Percentiles rank a stretch among this genome's conserved stretches.
These are phyloP conservation scores for Acanthosepion lycidas DNA, from an alignment of 2,888 invertebrate genomes.

Conservation along the genomic window DNA sequence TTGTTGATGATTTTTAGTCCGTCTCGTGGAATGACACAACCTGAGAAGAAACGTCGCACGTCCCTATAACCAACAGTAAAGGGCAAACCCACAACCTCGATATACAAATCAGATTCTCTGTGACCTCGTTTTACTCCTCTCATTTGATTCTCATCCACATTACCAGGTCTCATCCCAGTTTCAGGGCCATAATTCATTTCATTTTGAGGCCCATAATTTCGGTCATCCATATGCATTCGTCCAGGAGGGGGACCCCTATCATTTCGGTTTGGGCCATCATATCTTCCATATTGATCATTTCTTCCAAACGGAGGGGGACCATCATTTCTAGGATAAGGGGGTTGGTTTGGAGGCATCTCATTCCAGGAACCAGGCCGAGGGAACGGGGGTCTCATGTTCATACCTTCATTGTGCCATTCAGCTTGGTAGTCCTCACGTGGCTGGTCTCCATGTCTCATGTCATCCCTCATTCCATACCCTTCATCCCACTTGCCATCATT, in stretches of 20 bases:
- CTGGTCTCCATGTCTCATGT: background rate
- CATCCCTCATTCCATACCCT: constrained; percentile 36
- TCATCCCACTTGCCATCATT: background rate
- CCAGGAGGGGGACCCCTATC: background rate
- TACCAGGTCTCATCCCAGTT: background rate
- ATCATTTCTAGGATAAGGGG: constrained; percentile 1
- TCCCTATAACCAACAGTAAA: constrained; percentile 85
- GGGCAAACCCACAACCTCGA: constrained; percentile 85
- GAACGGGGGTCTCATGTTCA: background rate
- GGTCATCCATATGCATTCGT: constrained; percentile 3
- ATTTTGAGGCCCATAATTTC: constrained; percentile 36
- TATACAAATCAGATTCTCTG: constrained; percentile 59
- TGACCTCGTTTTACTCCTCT: constrained; percentile 51
- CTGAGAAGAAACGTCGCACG: constrained; percentile 86
- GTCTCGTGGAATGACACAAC: constrained; percentile 84
- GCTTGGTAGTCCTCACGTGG: background rate
- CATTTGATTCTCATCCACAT: constrained; percentile 47
- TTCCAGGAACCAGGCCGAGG: constrained; percentile 20
- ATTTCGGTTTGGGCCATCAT: constrained; percentile 4
- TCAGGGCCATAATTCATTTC: constrained; percentile 44
- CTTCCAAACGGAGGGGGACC: constrained; percentile 4
- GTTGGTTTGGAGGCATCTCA: constrained; percentile 36
- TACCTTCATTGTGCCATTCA: constrained; percentile 34
- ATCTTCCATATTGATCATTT: constrained; percentile 24
- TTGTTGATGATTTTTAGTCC: constrained; percentile 91